A percentile compares a stretch with the other conserved stretches of the same genome.
Conservation (phyloP, 2,888 invertebrate species). For the Bombyx huttoni region DNA sequence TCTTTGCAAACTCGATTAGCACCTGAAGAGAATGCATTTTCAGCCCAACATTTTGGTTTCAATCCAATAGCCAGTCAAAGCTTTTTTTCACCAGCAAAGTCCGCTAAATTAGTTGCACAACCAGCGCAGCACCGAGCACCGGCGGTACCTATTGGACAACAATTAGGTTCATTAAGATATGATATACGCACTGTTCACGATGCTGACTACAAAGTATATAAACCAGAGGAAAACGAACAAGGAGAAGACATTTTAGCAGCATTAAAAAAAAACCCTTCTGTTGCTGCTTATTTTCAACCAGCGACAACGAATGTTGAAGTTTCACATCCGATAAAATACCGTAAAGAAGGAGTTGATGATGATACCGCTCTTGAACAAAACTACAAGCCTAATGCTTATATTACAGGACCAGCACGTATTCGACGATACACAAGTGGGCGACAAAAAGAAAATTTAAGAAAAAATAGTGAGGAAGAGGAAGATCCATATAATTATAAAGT, state of each 20-base stretch:
- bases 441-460: constrained; percentile 44
- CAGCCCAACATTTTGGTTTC: constrained; percentile 59
- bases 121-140: constrained; percentile 22
- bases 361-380: constrained; percentile 45
- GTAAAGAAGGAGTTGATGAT: constrained; percentile 47
- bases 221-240: constrained; percentile 53
- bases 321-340: constrained; percentile 52
- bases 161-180: constrained; percentile 46
- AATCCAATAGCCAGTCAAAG: constrained; percentile 62
- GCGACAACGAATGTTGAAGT: constrained; percentile 55
- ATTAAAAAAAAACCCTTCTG: constrained; percentile 57
- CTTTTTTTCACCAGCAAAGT: constrained; percentile 38
- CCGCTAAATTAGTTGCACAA: constrained; percentile 41
- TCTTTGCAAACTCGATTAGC: constrained; percentile 50
- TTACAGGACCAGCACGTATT: constrained; percentile 57
- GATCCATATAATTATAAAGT: constrained; percentile 69
- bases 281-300: constrained; percentile 59
- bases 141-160: constrained; percentile 31
- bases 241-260: constrained; percentile 53
- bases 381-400: constrained; percentile 65
- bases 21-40: constrained; percentile 50
- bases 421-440: constrained; percentile 64
- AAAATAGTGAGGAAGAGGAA: constrained; percentile 39
- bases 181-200: constrained; percentile 62
- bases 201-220: constrained; percentile 60